Evolutionary conservation across 2,888 invertebrate species (phyloP), one percentile per base, ranked within the genome.

Genomic region (Notocelia uddmanniana): DNA sequence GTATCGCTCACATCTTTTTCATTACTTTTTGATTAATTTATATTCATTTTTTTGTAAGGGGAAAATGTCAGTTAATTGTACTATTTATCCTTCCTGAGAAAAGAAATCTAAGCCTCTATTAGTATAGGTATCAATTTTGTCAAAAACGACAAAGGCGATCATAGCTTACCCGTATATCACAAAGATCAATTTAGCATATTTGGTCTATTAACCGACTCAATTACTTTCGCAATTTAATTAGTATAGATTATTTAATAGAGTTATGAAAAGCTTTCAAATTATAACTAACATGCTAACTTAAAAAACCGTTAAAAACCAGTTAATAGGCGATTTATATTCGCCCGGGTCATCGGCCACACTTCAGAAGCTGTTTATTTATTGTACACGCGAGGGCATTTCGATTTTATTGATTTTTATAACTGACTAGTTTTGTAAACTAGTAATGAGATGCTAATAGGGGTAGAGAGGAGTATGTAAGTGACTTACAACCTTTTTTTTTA

Each of bases 251-350:
- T 5, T 3, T n/a, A 45, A 45, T 13, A 45, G 45, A 45, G 5
- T 3, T 3, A 21, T 15, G 5, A 6, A 9, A 23, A 21, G 48
- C 34, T 48, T 68, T 59, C 37, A 34, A 59, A 52, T 59, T 19
- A 21, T 50, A 50, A 50, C 50, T 8, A 48, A 23, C 59, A 59
- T 68, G 34, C 15, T 68, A 52, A 52, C 41, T 41, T 19, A n/a
- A 41, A 54, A 59, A 52, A 71, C 23, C 45, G 64, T 71, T 69
- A 21, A 21, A 41, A 71, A 71, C 70, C 9, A 19, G 70, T 54
- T 71, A 52, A 71, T 64, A 52, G 31, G 8, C 41, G 66, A 58
- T 50, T 64, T 52, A 59, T 66, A 13, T 41, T 57, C 2, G 23
- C 9, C 52, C 45, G 31, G 70, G 58, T 66, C 70, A 59, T 54